Conservation (phyloP, 2,888 invertebrate species). For the Eristalinus aeneus region DNA sequence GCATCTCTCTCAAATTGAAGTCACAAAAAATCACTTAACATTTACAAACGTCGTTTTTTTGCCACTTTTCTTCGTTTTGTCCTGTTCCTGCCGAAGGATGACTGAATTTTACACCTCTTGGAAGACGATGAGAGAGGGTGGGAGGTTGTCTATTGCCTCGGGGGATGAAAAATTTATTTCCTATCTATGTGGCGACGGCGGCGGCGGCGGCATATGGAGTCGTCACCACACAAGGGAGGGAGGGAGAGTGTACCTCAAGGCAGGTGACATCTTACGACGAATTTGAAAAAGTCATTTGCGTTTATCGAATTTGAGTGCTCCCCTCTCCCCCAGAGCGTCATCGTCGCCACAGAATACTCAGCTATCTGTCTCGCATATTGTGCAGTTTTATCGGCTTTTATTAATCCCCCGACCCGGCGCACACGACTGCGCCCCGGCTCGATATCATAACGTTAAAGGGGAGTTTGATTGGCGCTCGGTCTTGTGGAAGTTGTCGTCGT, state of each 20-base stretch:
- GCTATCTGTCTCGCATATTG: constrained; percentile 58
- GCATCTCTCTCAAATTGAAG: constrained; percentile 59
- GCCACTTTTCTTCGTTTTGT: neutral
- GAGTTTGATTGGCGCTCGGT: constrained; percentile 51
- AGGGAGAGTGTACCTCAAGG: neutral
- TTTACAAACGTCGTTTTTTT: constrained; percentile 41
- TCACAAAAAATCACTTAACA: constrained; percentile 70
- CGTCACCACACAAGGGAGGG: neutral
- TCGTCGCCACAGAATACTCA: neutral
- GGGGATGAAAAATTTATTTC: constrained; percentile 58
- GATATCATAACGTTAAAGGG: constrained; percentile 59
- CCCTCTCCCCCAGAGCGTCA: neutral
- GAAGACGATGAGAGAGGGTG: neutral
- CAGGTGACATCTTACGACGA: constrained; percentile 48
- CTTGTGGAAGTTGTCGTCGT: neutral
- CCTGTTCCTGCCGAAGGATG: constrained; percentile 10
- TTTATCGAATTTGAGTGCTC: constrained; percentile 43
- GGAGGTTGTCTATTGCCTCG: constrained; percentile 40
- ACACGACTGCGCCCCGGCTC: neutral
- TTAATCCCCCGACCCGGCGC: constrained; percentile 32
- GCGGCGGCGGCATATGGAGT: constrained; percentile 18
- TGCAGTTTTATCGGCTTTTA: constrained; percentile 61
- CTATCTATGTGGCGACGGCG: constrained; percentile 19
- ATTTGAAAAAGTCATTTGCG: constrained; percentile 64
- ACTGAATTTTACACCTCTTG: constrained; percentile 50